phyloP scores from a whole-genome alignment of 2,888 invertebrate species.

The Scelioninae gen. 1 region DNA sequence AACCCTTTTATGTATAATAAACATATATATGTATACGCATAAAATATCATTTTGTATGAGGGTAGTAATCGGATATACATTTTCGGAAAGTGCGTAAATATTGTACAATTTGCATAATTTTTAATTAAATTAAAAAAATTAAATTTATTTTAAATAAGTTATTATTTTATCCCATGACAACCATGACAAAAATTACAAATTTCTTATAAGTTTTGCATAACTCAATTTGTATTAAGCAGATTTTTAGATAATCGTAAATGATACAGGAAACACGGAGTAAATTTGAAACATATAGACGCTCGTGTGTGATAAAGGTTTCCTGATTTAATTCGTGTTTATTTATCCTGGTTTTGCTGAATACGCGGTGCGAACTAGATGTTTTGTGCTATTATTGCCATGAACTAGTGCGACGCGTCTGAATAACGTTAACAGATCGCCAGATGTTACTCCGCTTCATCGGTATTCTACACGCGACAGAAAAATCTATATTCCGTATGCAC shows the following conservation, averaged over 20 bases:
- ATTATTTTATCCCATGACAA: too few species aligned
- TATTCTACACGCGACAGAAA: conserved; percentile 79
- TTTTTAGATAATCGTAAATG: conserved; percentile 8
- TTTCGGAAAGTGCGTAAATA: too few species aligned
- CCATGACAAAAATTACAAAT: too few species aligned
- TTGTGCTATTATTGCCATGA: conserved; percentile 72
- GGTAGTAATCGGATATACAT: too few species aligned
- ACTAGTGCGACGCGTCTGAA: conserved; percentile 71
- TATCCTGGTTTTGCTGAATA: conserved; percentile 77
- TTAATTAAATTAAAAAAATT: too few species aligned
- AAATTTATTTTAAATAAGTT: too few species aligned
- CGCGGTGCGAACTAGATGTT: conserved; percentile 68
- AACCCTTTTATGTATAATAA: too few species aligned
- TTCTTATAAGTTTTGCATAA: too few species aligned
- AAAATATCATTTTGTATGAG: too few species aligned
- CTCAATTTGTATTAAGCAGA: background rate
- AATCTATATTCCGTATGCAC: conserved; percentile 75
- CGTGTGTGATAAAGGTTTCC: conserved; percentile 76
- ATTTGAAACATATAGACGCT: conserved; percentile 39
- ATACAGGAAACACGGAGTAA: conserved; percentile 40
- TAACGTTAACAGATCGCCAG: conserved; percentile 83
- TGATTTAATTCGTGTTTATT: conserved; percentile 84
- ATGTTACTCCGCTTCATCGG: conserved; percentile 79
- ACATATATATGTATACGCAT: too few species aligned
- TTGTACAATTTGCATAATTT: too few species aligned